Base-by-base conservation (phyloP, 1,140 invertebrate genomes). In the Drosophila asahinai region DNA sequence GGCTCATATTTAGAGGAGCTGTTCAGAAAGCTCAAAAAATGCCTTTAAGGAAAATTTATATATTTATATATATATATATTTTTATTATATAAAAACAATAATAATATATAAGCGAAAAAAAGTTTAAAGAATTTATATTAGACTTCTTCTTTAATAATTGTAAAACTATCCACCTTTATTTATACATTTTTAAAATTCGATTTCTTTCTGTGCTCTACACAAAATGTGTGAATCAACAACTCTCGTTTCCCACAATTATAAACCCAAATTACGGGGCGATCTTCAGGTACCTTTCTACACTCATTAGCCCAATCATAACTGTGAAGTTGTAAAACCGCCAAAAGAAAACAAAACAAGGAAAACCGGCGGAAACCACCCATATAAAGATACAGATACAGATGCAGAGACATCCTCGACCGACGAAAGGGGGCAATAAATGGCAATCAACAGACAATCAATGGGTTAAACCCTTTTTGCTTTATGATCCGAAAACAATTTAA, bases 401-500 rank as follows among this genome's bases (percentile, higher is more conserved):
- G 54, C 38, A 60, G 47, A 72, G 54, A 67, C 47, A 61, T 58
- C 49, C 36, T 42, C 19, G 70, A 72, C 30, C 36, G 27, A 36
- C 54, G 5, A 72, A 73, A 72, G 60, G 57, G 60, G 73, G 81
- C 78, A 73, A 89, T 89, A 90, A 89, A 84, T 82, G 86, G 86
- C 86, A 90, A 89, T 89, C 86, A 89, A 64, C 83, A 68, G 71
- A 80, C 86, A 89, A 89, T 86, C 78, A 90, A 83, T 87, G 83
- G 86, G 81, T 87, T 87, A 81, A 90, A 79, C 86, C 86, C 81
- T 77, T 84, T 81, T 79, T 84, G 81, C 81, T 89, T 89, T 89
- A 90, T 90, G 84, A 87, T 89, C 86, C 77, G 86, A 89, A 90
- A 84, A 89, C 86, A 89, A 89, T 89, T 89, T 90, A 86, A 82